Conservation (phyloP, 2,113 vertebrate genomes). For the Nothoprocta pentlandii region DNA sequence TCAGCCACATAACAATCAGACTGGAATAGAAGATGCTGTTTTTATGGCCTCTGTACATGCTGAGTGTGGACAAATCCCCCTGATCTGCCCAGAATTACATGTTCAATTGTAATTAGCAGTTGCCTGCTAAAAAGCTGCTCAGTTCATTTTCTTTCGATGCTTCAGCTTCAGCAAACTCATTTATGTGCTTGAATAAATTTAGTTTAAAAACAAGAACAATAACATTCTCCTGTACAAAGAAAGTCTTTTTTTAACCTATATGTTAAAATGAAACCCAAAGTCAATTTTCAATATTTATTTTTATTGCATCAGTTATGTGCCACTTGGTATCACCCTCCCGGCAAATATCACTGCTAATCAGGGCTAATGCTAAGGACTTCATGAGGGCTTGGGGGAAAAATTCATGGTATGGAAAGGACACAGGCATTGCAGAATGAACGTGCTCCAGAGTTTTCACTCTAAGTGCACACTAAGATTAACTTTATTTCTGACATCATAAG, state of each 20-base stretch:
- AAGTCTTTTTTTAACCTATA: neutral
- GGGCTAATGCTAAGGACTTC: neutral
- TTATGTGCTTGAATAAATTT: constrained; percentile 36
- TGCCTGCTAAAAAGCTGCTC: constrained; percentile 26
- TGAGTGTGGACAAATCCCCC: neutral
- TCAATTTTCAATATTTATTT: constrained; percentile 33
- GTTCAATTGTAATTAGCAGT: constrained; percentile 8
- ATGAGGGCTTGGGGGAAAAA: neutral
- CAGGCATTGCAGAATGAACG: neutral
- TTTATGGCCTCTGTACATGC: neutral
- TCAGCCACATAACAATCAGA: neutral
- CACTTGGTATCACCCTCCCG: neutral
- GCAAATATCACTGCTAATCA: neutral
- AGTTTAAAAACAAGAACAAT: constrained; percentile 55
- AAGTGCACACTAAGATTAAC: neutral
- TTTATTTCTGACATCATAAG: neutral
- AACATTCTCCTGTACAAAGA: constrained; percentile 3
- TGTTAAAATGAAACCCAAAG: constrained; percentile 19
- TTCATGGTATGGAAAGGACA: neutral
- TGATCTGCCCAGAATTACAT: constrained; percentile 25
- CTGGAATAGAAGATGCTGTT: neutral
- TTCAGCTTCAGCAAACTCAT: constrained; percentile 31
- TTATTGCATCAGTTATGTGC: neutral
- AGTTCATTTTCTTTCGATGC: constrained; percentile 53
- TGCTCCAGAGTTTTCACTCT: neutral